Evolutionary conservation across 1,140 invertebrate genomes (phyloP), one percentile per base, ranked within the genome.

Genomic region (Pseudomyrmex dendroicus): DNA sequence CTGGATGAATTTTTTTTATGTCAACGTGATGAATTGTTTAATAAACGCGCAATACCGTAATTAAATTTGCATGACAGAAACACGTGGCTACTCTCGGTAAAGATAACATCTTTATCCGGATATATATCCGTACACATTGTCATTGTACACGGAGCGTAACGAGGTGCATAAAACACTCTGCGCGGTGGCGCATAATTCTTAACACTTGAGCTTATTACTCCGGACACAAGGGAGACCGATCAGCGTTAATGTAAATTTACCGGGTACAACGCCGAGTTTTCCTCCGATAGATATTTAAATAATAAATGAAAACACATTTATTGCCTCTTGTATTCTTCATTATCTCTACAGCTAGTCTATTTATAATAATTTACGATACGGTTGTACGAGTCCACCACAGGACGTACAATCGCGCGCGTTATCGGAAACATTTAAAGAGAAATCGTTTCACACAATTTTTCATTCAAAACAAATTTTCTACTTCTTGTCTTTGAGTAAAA

Each of bases 141-240:
- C 8, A 61, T 0, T 73, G 7, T 0, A 35, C 5, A 22, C 56
- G 17, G 17, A 73, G 25, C 56, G 17, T 61, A 73, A 73, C 35
- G 35, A 61, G 56, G 46, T 73, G 8, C 35, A 61, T 62, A 73
- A 17, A 62, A 17, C 7, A 62, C n/a, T 57, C n/a, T 59, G 17
- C 17, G 13, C 17, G 13, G 35, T 5, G 2, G 44, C 9, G 15
- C 35, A 22, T 62, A 74, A 85, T 70, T 50, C 56, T 85, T 56
- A 85, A 84, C n/a, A 61, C 35, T 62, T 22, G 8, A 59, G 72
- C 72, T 73, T 73, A 73, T 61, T 73, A n/a, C 13, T 52, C 72
- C 20, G 46, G 25, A 62, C 13, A n/a, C 35, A 35, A 73, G 35
- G 13, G 17, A 44, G 35, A 35, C 4, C 59, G 61, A 73, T 62